A percentile compares a stretch with the other conserved stretches of the same genome.
These are phyloP conservation scores for Poecile montanus DNA, from an alignment of 2,797 vertebrate genomes.

Conservation along the genomic window DNA sequence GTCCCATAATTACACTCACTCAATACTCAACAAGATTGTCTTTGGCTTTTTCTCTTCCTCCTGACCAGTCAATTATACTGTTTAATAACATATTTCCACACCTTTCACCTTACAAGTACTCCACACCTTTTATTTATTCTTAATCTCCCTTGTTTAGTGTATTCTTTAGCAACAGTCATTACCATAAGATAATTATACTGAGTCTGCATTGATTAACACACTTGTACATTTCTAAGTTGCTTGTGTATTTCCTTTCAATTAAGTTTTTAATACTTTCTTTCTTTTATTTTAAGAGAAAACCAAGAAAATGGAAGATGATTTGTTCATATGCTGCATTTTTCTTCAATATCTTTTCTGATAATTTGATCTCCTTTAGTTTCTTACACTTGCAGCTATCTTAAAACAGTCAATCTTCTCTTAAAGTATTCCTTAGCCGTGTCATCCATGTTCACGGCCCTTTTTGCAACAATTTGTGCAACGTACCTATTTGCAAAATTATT, in stretches of 20 bases:
- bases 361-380: rapidly evolving
- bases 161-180: not conserved
- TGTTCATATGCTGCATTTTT: not conserved
- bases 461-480: not conserved
- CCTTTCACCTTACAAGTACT: not conserved
- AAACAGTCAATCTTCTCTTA: not conserved
- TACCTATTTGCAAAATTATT: not conserved
- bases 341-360: not conserved
- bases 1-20: not conserved
- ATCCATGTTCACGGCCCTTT: not conserved
- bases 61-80: not conserved
- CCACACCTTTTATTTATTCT: not conserved
- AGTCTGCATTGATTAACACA: not conserved
- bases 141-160: not conserved
- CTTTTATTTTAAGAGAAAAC: not conserved
- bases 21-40: not conserved
- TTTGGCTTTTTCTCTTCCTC: not conserved
- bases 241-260: not conserved
- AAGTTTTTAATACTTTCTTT: not conserved
- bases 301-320: not conserved
- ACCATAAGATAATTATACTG: not conserved
- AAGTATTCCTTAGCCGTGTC: not conserved
- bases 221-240: not conserved
- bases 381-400: not conserved
- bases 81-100: not conserved